phyloP scores from a whole-genome alignment of 2,888 invertebrate genomes.

The Automeris io region DNA sequence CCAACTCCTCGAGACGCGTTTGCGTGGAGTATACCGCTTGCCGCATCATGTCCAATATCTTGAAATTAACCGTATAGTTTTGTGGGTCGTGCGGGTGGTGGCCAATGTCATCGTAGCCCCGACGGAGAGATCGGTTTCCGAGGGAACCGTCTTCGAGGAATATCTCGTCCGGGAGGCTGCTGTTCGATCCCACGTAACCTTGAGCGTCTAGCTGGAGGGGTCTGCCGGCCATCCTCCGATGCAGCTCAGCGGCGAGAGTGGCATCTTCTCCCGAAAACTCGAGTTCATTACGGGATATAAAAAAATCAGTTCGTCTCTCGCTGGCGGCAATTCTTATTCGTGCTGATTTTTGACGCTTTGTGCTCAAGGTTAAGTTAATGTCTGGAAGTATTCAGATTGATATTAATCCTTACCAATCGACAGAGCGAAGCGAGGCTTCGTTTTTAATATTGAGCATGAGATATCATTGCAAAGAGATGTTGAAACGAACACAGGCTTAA shows the following conservation, averaged over 20 bases:
- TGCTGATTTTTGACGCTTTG: too few relatives aligned
- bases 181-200: not conserved
- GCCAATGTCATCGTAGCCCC: not conserved
- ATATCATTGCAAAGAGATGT: too few relatives aligned
- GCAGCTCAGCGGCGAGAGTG: conserved; percentile 11
- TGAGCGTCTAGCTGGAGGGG: not conserved
- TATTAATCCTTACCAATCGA: too few relatives aligned
- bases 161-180: not conserved
- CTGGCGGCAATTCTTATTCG: too few relatives aligned
- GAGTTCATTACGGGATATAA: conserved; percentile 11
- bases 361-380: too few relatives aligned
- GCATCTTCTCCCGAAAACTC: conserved; percentile 20
- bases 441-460: too few relatives aligned
- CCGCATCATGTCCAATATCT: conserved; percentile 27
- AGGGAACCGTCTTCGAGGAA: not conserved
- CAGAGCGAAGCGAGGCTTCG: too few relatives aligned
- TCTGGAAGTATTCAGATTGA: too few relatives aligned
- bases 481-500: too few relatives aligned
- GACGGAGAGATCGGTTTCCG: not conserved
- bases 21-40: conserved; percentile 31
- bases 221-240: conserved; percentile 5
- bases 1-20: conserved; percentile 19
- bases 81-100: not conserved
- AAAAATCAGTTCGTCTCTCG: too few relatives aligned
- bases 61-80: conserved; percentile 6